Base-by-base conservation (phyloP, 2,113 vertebrate genomes). In the Phylloscopus whistleri region DNA sequence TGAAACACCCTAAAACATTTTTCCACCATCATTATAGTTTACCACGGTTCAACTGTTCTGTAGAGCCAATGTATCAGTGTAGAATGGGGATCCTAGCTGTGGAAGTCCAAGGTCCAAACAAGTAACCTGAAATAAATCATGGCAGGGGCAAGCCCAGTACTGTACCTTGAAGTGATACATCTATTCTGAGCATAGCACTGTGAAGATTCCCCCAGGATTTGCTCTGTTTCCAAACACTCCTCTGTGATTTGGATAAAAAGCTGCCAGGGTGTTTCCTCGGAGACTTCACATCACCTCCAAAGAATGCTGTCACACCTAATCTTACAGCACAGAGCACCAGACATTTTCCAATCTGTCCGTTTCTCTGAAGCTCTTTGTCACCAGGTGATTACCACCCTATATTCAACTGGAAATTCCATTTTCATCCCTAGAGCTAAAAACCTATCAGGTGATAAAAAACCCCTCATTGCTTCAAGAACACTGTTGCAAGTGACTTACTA, bases 401-500 rank as follows among this genome's bases (percentile, higher is more conserved):
- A 62, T 44, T 69, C 60, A 87, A 70, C 3, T 89, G 73, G 56
- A 95, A 94, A 84, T 52, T 33, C 43, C 46, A 16, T 90, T 89
- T 94, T 67, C 64, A 84, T 33, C 51, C 63, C 28, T 28, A 39
- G 21, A 51, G 23, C 49, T 73, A 67, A 88, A 89, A 49, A 20
- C 3, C 16, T 55, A 60, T 10, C 20, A 60, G 31, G 63, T 28
- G 67, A 68, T 64, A 52, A 44, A 89, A 88, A 75, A 2, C 14
- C 28, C 10, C 27, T 11, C 37, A 9, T 3, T 28, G 43, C 6
- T 55, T 84, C 46, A 72, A 64, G 33, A 72, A 31, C 33, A 35
- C 5, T 5, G 0, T 18, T 0, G 0, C 23, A 33, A 78, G 43
- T 1, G 11, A 46, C 8, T 37, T 33, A 30, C 13, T 33, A 56